Conservation (phyloP, 2,113 vertebrate species). For the Aramus guarauna region DNA sequence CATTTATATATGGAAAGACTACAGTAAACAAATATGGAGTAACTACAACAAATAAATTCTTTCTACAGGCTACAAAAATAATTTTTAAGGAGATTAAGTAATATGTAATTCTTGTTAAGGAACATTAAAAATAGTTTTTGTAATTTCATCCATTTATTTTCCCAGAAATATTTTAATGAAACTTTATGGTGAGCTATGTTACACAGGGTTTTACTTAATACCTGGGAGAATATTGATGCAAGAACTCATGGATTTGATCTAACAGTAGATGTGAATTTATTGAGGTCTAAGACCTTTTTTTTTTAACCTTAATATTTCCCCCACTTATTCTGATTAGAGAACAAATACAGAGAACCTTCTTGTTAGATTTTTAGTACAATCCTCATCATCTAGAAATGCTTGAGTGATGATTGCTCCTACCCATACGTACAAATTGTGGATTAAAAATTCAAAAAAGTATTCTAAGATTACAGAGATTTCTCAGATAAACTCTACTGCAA, state of each 20-base stretch:
- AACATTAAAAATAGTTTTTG: not conserved
- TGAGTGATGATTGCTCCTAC: not conserved
- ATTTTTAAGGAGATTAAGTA: not conserved
- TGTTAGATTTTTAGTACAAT: not conserved
- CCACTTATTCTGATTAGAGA: not conserved
- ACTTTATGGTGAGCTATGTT: not conserved
- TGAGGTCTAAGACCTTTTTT: not conserved
- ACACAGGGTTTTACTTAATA: not conserved
- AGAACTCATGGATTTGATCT: not conserved
- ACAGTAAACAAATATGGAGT: not conserved
- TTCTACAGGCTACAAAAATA: not conserved
- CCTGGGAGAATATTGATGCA: not conserved
- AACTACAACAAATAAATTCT: not conserved
- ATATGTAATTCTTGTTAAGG: not conserved
- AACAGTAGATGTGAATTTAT: not conserved
- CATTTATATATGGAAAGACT: not conserved
- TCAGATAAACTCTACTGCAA: not conserved
- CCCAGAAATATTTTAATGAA: not conserved
- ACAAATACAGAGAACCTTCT: not conserved
- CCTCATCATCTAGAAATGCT: not conserved
- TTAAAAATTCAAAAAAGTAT: not conserved
- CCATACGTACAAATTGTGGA: not conserved
- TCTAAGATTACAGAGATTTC: not conserved
- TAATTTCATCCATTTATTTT: not conserved
- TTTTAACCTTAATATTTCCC: not conserved